phyloP scores from a whole-genome alignment of 2,888 invertebrate species.

The Catotricha subobsoleta region DNA sequence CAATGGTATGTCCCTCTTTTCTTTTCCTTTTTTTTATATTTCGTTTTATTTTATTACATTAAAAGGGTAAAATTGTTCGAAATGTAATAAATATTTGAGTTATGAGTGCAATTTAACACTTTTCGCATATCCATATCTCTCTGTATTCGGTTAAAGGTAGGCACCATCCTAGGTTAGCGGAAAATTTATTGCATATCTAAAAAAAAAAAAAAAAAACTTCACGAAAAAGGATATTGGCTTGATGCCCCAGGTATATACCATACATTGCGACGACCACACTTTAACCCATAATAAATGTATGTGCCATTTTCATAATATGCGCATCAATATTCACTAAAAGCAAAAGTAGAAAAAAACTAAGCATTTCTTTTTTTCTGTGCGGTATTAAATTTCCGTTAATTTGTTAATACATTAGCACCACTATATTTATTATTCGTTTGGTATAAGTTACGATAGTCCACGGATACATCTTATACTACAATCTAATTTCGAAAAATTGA shows the following conservation, averaged over 20 bases:
- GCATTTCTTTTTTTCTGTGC: not conserved
- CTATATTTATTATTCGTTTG: not conserved
- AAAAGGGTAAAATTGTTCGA: conserved; percentile 8
- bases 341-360: no score
- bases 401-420: conserved; percentile 11
- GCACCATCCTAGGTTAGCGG: no score
- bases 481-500: not conserved
- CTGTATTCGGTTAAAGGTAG: no score
- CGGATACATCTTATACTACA: not conserved
- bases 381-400: conserved; percentile 12
- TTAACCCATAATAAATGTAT: not conserved
- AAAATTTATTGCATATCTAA: not conserved
- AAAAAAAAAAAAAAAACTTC: no score
- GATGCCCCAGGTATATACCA: no score
- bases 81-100: conserved; percentile 8
- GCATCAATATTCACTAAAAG: conserved; percentile 4
- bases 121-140: no score
- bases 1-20: conserved; percentile 4
- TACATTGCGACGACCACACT: no score
- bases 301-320: conserved; percentile 4
- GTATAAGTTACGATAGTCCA: not conserved
- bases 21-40: not conserved
- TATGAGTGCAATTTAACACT: conserved; percentile 8
- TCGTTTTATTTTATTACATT: conserved; percentile 6
- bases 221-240: no score